Evolutionary conservation across 2,888 invertebrate genomes (phyloP), one percentile per base, ranked within the genome.

Genomic region (Proisotoma minuta): DNA sequence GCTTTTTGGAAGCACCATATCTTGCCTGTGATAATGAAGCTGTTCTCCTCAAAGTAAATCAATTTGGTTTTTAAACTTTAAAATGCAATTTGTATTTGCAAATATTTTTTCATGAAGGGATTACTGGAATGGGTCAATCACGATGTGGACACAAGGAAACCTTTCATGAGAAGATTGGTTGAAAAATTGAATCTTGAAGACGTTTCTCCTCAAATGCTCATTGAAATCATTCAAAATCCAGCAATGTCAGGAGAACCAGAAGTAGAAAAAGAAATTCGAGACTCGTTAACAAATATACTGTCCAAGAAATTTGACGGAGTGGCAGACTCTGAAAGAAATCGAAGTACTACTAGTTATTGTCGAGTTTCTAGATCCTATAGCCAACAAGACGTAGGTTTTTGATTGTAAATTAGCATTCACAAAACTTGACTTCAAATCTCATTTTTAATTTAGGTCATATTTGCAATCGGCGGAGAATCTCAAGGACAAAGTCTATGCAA

Each of bases 391-490:
- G 73, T 73, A 59, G 57, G 65, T 43, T 12, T 43, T 12, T n/a
- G 15, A 18, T 43, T 18, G 5, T 34, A 34, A 34, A 15, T 15
- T 15, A 34, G 15, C 15, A 34, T 34, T 34, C 8, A 10, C 34
- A 15, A 15, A 10, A 10, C 8, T 10, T 34, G 34, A 34, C 8
- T 34, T n/a, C n/a, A n/a, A n/a, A n/a, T 62, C 20, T 53, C 53
- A 1, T 57, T 39, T 24, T 48, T 43, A 43, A 43, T 12, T n/a
- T 57, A 76, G 76, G 75, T 76, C 40, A 70, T 76, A 39, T 70
- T 76, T 54, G 75, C 75, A 15, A 70, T 76, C 57, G 76, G 76
- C 28, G 77, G 77, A 8, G 75, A 76, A 65, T 75, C 74, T 23
- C 74, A 73, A 66, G 76, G 76, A 29, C 72, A 75, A 57, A 72